Percentiles rank a stretch among this genome's conserved stretches.
Conservation (phyloP, 1,140 invertebrate genomes). For the Parapsyche elsis region DNA sequence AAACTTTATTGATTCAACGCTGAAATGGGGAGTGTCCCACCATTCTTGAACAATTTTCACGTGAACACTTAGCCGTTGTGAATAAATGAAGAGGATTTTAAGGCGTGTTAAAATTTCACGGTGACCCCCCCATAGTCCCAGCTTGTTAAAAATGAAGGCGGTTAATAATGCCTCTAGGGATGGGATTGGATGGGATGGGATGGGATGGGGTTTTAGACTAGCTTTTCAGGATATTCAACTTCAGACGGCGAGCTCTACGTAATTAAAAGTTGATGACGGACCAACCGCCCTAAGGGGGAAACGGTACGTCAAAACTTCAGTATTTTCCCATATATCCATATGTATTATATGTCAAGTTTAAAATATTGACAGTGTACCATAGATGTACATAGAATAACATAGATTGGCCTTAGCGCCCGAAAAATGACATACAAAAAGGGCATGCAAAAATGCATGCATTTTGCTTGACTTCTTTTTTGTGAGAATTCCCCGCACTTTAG, state of each 20-base stretch:
- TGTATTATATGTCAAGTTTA: neutral
- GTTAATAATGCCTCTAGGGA: constrained; percentile 39
- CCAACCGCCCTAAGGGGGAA: neutral
- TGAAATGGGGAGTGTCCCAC: neutral
- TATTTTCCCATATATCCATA: neutral
- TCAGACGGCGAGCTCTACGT: constrained; percentile 1
- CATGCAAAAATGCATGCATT: too few relatives aligned
- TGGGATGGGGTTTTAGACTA: neutral
- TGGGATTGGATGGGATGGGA: neutral
- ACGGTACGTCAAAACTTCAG: neutral
- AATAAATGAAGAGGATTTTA: constrained; percentile 37
- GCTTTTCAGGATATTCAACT: neutral
- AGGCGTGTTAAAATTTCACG: constrained; percentile 33
- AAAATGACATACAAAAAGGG: too few relatives aligned
- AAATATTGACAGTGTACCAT: neutral
- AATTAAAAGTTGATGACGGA: constrained; percentile 46
- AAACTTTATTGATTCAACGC: too few relatives aligned
- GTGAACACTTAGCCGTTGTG: constrained; percentile 28
- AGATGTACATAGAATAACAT: too few relatives aligned
- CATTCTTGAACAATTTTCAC: constrained; percentile 15
- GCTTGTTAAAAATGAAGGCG: constrained; percentile 42
- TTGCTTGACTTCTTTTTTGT: too few relatives aligned
- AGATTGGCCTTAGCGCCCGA: too few relatives aligned
- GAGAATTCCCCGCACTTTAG: too few relatives aligned
- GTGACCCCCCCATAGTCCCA: neutral